These are phyloP conservation scores for Mormyrus proboscirostris DNA, from an alignment of 2,797 vertebrate genomes.

Conservation along the genomic window DNA sequence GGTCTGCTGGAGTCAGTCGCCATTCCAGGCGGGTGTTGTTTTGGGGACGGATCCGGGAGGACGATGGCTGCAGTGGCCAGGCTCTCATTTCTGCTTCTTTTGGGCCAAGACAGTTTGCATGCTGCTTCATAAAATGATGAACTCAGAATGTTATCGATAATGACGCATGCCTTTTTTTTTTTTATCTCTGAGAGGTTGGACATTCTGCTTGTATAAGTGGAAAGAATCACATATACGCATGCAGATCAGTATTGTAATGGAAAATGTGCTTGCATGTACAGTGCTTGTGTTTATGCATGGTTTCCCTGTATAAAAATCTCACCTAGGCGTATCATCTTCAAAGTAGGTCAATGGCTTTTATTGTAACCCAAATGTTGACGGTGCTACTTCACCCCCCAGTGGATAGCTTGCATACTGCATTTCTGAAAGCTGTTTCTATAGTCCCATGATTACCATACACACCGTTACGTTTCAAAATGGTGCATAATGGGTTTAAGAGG, in stretches of 20 bases:
- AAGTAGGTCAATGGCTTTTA: constrained; percentile 66
- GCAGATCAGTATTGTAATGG: constrained; percentile 45
- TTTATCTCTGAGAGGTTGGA: constrained; percentile 24
- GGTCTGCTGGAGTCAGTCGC: constrained; percentile 28
- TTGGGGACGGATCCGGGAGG: constrained; percentile 27
- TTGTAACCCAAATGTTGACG: constrained; percentile 44
- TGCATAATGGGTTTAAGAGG: neutral
- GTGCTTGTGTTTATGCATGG: constrained; percentile 41
- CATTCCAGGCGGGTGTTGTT: constrained; percentile 21
- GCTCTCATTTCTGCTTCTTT: constrained; percentile 33
- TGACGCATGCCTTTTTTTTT: constrained; percentile 29
- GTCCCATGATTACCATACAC: neutral
- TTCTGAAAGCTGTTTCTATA: neutral
- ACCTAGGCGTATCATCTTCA: constrained; percentile 49
- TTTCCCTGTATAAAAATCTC: constrained; percentile 57
- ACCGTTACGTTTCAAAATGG: neutral
- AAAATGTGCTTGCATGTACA: constrained; percentile 44
- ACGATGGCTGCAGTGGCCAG: constrained; percentile 37
- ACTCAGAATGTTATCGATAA: constrained; percentile 38
- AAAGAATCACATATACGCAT: constrained; percentile 17
- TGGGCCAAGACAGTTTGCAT: constrained; percentile 23
- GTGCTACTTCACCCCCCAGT: constrained; percentile 73
- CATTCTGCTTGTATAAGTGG: constrained; percentile 37
- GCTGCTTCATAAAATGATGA: constrained; percentile 20
- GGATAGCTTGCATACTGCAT: constrained; percentile 54